phyloP scores from a whole-genome alignment of 2,113 vertebrate genomes.

The Thalassarche chlororhynchos region DNA sequence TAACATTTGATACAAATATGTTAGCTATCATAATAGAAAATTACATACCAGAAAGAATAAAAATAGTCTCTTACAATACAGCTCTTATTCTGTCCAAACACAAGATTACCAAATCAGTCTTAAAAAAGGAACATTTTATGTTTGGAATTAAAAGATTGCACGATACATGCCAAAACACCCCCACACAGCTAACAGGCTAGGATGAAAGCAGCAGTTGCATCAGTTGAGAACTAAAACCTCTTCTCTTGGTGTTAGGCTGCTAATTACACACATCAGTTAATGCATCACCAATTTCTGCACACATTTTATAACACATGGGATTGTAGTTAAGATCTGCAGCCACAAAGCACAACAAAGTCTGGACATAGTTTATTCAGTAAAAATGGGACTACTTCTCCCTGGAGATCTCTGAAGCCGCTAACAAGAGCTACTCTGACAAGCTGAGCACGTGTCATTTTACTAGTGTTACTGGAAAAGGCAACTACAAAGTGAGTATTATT shows the following conservation, averaged over 20 bases:
- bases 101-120: not conserved
- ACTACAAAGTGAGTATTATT: not conserved
- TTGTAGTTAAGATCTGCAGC: not conserved
- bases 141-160: not conserved
- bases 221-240: not conserved
- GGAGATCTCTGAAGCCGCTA: not conserved
- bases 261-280: not conserved
- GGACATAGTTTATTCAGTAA: not conserved
- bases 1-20: not conserved
- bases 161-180: not conserved
- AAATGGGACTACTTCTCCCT: not conserved
- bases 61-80: conserved; percentile 21
- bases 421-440: not conserved
- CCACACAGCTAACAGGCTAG: not conserved
- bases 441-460: not conserved
- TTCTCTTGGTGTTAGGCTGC: not conserved
- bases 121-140: not conserved
- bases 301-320: not conserved
- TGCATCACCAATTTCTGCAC: not conserved
- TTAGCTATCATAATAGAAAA: not conserved
- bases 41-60: not conserved
- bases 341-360: not conserved
- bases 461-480: not conserved
- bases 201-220: not conserved
- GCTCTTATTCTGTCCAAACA: not conserved